Conservation (phyloP, 2,113 vertebrate species). For the Herpetotheres cachinnans region DNA sequence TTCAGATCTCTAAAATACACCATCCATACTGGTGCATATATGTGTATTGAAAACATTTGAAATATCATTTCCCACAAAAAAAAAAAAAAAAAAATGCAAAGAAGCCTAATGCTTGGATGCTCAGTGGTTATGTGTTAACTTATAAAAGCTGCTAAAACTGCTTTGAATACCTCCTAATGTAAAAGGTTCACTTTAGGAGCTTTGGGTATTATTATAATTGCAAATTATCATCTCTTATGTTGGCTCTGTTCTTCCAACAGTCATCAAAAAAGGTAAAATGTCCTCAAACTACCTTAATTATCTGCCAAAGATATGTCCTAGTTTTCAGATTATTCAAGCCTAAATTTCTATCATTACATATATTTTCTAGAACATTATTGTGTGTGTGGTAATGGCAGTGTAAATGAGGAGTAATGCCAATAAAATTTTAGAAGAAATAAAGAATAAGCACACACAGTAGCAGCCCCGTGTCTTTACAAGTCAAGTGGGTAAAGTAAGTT, state of each 20-base stretch:
- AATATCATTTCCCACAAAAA: neutral
- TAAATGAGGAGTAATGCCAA: neutral
- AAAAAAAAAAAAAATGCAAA: no score
- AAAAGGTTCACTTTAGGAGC: neutral
- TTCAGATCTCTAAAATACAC: neutral
- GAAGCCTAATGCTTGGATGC: neutral
- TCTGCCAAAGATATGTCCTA: neutral
- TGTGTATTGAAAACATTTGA: neutral
- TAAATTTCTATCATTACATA: neutral
- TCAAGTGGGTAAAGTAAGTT: neutral
- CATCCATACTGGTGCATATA: neutral
- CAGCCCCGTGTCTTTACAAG: neutral
- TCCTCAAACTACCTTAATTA: neutral
- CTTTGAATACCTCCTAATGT: neutral
- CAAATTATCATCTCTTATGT: neutral
- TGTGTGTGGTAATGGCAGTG: neutral
- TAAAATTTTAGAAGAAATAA: neutral
- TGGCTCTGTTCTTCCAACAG: neutral
- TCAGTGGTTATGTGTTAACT: neutral
- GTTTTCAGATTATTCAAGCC: neutral
- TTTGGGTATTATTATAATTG: neutral
- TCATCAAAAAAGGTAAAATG: neutral
- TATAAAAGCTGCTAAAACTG: neutral
- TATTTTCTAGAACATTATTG: neutral
- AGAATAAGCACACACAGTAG: neutral